Evolutionary conservation across 2,888 invertebrate species (phyloP), one percentile per base, ranked within the genome.

Genomic region (Eupithecia abbreviata): DNA sequence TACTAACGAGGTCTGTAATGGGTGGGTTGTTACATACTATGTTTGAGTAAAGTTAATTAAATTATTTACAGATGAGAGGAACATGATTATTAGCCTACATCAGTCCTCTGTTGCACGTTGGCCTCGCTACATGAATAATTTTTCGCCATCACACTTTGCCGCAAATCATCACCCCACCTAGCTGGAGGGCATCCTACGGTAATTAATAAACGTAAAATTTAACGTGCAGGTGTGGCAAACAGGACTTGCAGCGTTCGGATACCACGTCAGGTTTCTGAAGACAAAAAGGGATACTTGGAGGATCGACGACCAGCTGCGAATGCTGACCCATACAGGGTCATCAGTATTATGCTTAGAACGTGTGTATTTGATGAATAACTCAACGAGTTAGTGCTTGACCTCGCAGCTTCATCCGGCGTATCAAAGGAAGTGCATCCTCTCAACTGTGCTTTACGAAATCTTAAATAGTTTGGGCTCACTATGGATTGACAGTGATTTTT

Each of bases 221-320:
- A 58, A 62, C 70, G 42, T 76, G 90, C 96, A 90, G 98, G 98
- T 77, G 98, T 99, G 2, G 99, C 99, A 67, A 98, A 99, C 92
- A 97, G 99, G 78, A 97, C 97, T 71, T 98, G 98, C 88, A 98
- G 98, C 87, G 98, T 99, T 87, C 97, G 99, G 80, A 99, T 99
- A 86, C 99, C 99, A 0, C 96, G 99, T 3, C 97, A 97, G 78
- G 98, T 98, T 71, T 98, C 98, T 3, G 98, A 98, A 85, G 98
- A 98, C 51, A 98, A 98, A 87, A 97, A 97, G 85, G 99, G 99
- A 0, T 99, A 99, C 89, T 95, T 99, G 79, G 99, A 99, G 92
- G 99, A 99, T 92, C 96, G 99, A 73, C 96, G 99, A 79, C 98
- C 98, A 15, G 97, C 98, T 62, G 97, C 98, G 82, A 98, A 98